These are phyloP conservation scores for Denticeps clupeoides DNA, from an alignment of 2,797 vertebrate species.

Conservation along the genomic window DNA sequence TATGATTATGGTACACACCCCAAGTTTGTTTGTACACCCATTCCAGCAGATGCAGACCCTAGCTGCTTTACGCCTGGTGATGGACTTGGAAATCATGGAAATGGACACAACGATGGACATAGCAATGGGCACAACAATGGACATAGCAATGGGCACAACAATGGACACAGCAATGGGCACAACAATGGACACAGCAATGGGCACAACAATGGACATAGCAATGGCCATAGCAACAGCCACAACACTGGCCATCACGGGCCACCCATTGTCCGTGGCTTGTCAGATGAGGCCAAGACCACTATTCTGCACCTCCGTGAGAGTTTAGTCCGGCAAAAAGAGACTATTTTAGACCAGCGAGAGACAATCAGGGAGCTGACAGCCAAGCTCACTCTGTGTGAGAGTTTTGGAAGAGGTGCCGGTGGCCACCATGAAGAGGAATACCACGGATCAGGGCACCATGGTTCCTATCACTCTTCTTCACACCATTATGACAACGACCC, in stretches of 20 bases:
- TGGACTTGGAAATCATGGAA: conserved; percentile 10
- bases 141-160: conserved; percentile 19
- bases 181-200: conserved; percentile 11
- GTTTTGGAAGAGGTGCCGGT: conserved; percentile 42
- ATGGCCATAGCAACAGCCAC: conserved; percentile 17
- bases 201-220: conserved; percentile 19
- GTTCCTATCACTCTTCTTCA: conserved; percentile 24
- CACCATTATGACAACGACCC: conserved; percentile 28
- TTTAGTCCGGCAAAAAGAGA: conserved; percentile 70
- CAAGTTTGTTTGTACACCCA: conserved; percentile 69
- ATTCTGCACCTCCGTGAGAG: conserved; percentile 71
- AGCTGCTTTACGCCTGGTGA: conserved; percentile 48
- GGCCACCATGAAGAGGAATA: conserved; percentile 44
- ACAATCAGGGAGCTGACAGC: conserved; percentile 69
- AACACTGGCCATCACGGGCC: conserved; percentile 8
- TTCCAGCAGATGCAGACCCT: conserved; percentile 67
- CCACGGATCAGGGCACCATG: conserved; percentile 27
- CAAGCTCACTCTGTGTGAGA: conserved; percentile 68
- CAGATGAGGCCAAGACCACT: conserved; percentile 67
- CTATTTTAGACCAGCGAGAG: conserved; percentile 69
- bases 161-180: conserved; percentile 23
- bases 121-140: conserved; percentile 21
- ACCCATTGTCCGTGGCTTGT: conserved; percentile 37
- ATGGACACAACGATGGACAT: not conserved
- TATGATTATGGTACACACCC: conserved; percentile 57